Evolutionary conservation across 1,140 invertebrate species (phyloP), one percentile per base, ranked within the genome.

Genomic region (Dufourea novaeangliae): DNA sequence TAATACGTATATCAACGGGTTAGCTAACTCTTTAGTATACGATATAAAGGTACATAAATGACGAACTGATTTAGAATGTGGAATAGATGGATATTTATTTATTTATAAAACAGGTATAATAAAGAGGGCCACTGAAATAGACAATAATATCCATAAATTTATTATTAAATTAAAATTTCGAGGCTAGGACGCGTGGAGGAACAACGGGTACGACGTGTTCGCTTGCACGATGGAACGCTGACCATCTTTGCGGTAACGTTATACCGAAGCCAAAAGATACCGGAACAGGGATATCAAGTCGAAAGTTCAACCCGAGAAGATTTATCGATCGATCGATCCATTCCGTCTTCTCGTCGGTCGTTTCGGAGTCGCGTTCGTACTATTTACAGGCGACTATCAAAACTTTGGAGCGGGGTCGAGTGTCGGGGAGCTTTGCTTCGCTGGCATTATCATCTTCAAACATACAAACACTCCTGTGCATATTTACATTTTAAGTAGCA

Each of bases 241-340:
- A 77, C 86, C 83, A 88, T 62, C 80, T 90, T 89, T 87, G 73
- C 62, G 62, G 90, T 89, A 91, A 91, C 79, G 71, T 73, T 88
- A 90, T 83, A 89, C 79, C 78, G 89, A 90, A 90, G 89, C 88
- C 89, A 83, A 73, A 82, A 68, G 72, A 81, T 78, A 83, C 86
- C 86, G 89, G 87, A 88, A 89, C 82, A 77, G 79, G 39, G 82
- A 82, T 77, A 76, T 71, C 81, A 80, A 77, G 57, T 70, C 82
- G 75, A 73, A 80, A 75, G 64, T 50, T 79, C 22, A 22, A 80
- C 41, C 62, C 57, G 37, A 63, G 52, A 82, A 69, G 84, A 86
- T 86, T 86, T 82, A 11, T 12, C 41, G 41, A 12, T 12, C 70
- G 56, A 83, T 71, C 81, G 81, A 88, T 84, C 69, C 59, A 82